phyloP scores from a whole-genome alignment of 92 coral and sea anemone species.

The Siderastrea siderea region DNA sequence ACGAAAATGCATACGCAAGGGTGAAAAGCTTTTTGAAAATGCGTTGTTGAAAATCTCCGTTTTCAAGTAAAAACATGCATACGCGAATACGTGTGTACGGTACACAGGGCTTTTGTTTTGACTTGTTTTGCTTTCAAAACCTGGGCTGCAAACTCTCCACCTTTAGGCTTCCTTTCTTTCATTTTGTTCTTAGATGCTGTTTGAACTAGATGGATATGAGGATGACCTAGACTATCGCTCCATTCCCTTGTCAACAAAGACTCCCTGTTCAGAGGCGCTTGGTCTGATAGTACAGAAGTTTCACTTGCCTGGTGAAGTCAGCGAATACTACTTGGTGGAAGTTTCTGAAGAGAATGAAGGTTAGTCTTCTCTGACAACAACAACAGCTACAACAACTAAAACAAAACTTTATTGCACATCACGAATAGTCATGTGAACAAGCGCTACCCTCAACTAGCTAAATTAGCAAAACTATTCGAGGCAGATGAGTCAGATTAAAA shows the following conservation, averaged over 20 bases:
- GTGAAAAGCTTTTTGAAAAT: too few species aligned
- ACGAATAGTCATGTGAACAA: too few species aligned
- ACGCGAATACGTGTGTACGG: too few species aligned
- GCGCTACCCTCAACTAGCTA: not conserved
- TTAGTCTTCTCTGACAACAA: not conserved
- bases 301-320: constrained; percentile 80
- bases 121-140: too few species aligned
- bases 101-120: too few species aligned
- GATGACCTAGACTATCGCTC: constrained; percentile 81
- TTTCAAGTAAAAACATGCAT: too few species aligned
- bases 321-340: constrained; percentile 84
- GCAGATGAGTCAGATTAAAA: too few species aligned
- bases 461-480: not conserved
- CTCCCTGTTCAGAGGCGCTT: constrained; percentile 83
- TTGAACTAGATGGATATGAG: constrained; percentile 77
- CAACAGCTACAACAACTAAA: too few species aligned
- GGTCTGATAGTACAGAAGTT: constrained; percentile 71
- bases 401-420: too few species aligned
- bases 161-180: not conserved
- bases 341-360: constrained; percentile 90
- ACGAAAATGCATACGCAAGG: too few species aligned
- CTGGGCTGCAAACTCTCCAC: not conserved
- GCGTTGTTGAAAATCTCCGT: too few species aligned
- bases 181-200: constrained; percentile 74
- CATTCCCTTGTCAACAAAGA: constrained; percentile 71